phyloP scores from a whole-genome alignment of 2,888 invertebrate genomes.

The Heliconius charithonia region DNA sequence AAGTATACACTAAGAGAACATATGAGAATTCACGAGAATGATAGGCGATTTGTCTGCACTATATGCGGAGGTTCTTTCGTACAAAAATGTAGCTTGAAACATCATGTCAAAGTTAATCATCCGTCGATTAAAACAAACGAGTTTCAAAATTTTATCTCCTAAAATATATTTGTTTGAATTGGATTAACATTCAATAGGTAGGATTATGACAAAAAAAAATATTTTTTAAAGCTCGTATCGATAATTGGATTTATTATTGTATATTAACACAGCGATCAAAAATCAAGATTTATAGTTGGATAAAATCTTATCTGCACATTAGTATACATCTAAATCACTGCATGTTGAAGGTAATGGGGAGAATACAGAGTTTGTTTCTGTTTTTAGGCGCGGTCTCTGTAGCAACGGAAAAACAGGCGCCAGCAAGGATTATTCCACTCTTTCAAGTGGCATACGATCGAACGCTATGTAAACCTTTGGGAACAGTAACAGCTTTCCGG shows the following conservation, averaged over 20 bases:
- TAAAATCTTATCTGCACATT: conserved; percentile 46
- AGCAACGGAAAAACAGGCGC: conserved; percentile 54
- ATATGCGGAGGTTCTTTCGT: conserved; percentile 71
- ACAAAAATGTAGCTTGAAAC: conserved; percentile 74
- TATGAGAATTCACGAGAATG: conserved; percentile 74
- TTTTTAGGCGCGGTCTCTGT: conserved; percentile 73
- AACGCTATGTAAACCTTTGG: conserved; percentile 74
- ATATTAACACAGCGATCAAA: background rate
- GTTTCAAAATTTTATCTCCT: conserved; percentile 42
- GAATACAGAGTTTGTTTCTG: conserved; percentile 61
- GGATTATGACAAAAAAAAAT: background rate
- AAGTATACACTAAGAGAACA: conserved; percentile 75
- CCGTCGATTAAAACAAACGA: conserved; percentile 50
- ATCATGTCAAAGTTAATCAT: conserved; percentile 72
- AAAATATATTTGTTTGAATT: conserved; percentile 4
- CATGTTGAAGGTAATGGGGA: conserved; percentile 50
- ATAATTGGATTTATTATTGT: conserved; percentile 3
- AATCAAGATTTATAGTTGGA: conserved; percentile 31
- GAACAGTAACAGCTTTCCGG: conserved; percentile 70
- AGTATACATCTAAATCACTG: conserved; percentile 46
- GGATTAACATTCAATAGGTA: conserved; percentile 1
- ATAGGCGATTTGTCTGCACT: conserved; percentile 69
- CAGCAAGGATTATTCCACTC: conserved; percentile 67
- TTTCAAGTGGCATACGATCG: conserved; percentile 80
- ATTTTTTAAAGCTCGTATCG: background rate